Evolutionary conservation across 2,888 invertebrate genomes (phyloP).

Genomic region (Zhuqinia jingwanae): DNA sequence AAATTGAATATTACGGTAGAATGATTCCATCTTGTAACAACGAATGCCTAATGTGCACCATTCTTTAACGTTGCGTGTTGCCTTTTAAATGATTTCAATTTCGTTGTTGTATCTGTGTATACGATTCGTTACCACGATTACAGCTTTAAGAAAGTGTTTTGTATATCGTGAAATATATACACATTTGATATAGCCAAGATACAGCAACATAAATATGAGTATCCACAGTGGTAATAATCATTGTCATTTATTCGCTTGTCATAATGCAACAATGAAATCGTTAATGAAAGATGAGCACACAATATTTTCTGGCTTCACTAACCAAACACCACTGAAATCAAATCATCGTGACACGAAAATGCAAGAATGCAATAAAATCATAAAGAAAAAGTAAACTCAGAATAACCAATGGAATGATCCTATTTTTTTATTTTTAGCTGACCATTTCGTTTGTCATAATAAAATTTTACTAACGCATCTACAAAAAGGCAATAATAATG

Average conservation of each 20-base stretch:
- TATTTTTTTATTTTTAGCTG: too few species aligned
- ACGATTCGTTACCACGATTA: too few species aligned
- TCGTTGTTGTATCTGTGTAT: too few species aligned
- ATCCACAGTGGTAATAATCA: conserved; percentile 54
- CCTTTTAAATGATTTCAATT: conserved; percentile 1
- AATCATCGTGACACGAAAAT: conserved; percentile 3
- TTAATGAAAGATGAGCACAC: conserved; percentile 50
- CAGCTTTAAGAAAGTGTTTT: not conserved
- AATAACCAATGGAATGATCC: too few species aligned
- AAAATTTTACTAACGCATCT: too few species aligned
- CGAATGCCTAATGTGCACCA: conserved; percentile 7
- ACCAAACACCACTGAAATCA: not conserved
- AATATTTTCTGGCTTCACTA: conserved; percentile 35
- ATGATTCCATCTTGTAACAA: conserved; percentile 24
- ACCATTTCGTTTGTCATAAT: too few species aligned
- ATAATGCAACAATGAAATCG: conserved; percentile 47
- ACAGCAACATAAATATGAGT: conserved; percentile 49
- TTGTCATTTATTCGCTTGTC: conserved; percentile 69
- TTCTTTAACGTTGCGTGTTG: conserved; percentile 19
- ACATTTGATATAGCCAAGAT: conserved; percentile 20
- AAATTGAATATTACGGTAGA: conserved; percentile 64
- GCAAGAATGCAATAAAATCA: not conserved
- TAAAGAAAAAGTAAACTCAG: too few species aligned
- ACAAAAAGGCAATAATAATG: too few species aligned
- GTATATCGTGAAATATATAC: not conserved